A percentile compares a stretch with the other conserved stretches of the same genome.
Evolutionary conservation across 1,140 invertebrate species (phyloP).

Genomic region (Periplaneta americana): DNA sequence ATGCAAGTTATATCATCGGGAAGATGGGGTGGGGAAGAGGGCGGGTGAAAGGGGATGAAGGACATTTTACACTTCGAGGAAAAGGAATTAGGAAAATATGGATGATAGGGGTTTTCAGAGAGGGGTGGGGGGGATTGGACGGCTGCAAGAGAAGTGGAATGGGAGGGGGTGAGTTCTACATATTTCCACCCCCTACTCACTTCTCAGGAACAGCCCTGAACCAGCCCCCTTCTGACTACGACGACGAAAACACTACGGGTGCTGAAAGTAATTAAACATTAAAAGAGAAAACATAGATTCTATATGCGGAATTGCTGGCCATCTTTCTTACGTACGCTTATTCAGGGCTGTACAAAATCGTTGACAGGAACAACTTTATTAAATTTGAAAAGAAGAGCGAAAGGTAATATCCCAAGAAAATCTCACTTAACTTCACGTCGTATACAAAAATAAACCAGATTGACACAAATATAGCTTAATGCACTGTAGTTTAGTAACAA

Average conservation of each 20-base stretch:
- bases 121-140: too few relatives aligned
- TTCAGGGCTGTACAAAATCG: not conserved
- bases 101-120: not conserved
- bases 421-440: too few relatives aligned
- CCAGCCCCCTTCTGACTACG: not conserved
- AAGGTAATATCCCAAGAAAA: too few relatives aligned
- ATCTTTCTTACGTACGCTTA: not conserved
- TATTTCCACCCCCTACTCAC: not conserved
- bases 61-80: not conserved
- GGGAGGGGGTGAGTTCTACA: not conserved
- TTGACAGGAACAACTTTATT: too few relatives aligned
- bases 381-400: too few relatives aligned
- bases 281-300: slow-evolving; percentile 13
- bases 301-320: slow-evolving; percentile 8
- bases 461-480: too few relatives aligned
- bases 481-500: too few relatives aligned
- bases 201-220: not conserved
- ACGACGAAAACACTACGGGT: slow-evolving; percentile 2
- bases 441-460: too few relatives aligned
- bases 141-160: not conserved
- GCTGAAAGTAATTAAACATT: slow-evolving; percentile 12
- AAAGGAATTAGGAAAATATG: not conserved
- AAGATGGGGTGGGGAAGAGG: not conserved
- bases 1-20: not conserved
- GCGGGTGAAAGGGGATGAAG: not conserved